phyloP scores from a whole-genome alignment of 30 jellyfish, hydroid and myxozoan species.

The Hydractinia echinata region DNA sequence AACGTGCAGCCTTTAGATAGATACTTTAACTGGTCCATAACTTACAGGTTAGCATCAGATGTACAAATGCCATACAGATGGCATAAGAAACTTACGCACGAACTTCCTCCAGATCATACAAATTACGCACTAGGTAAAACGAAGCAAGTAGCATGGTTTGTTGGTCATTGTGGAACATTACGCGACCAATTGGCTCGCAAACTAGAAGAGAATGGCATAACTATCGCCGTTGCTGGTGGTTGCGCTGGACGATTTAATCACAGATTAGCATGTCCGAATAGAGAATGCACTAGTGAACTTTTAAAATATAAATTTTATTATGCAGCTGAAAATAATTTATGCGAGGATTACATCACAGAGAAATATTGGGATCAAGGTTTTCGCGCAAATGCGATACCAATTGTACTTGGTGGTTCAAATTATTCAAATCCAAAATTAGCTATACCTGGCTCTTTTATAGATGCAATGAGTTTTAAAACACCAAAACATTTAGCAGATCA shows the following conservation, averaged over 20 bases:
- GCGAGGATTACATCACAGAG: slow-evolving; percentile 76
- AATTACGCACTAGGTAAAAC: slow-evolving; percentile 53
- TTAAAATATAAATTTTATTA: slow-evolving; percentile 53
- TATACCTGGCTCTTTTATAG: slow-evolving; percentile 76
- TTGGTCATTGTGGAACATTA: slow-evolving; percentile 57
- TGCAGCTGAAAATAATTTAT: slow-evolving; percentile 57
- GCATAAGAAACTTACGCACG: not conserved
- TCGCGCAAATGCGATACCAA: slow-evolving; percentile 48
- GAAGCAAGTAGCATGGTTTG: slow-evolving; percentile 64
- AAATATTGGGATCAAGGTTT: slow-evolving; percentile 60
- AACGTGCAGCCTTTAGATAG: slow-evolving; percentile 47
- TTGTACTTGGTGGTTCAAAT: slow-evolving; percentile 73
- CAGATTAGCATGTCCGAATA: slow-evolving; percentile 18
- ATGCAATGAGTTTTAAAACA: slow-evolving; percentile 47
- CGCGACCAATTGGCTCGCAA: slow-evolving; percentile 62
- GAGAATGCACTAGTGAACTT: slow-evolving; percentile 20
- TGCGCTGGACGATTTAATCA: slow-evolving; percentile 31
- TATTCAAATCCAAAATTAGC: slow-evolving; percentile 49
- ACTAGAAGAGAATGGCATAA: slow-evolving; percentile 38
- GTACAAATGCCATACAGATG: slow-evolving; percentile 60
- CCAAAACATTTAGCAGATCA: slow-evolving; percentile 44
- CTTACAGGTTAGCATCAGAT: slow-evolving; percentile 61
- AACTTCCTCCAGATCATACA: not conserved
- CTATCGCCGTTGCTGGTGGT: slow-evolving; percentile 63
- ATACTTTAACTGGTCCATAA: slow-evolving; percentile 77